Evolutionary conservation across 37 sponge, comb jelly and placozoan species (phyloP), one percentile per base, ranked within the genome.

Genomic region (Bolinopsis microptera): DNA sequence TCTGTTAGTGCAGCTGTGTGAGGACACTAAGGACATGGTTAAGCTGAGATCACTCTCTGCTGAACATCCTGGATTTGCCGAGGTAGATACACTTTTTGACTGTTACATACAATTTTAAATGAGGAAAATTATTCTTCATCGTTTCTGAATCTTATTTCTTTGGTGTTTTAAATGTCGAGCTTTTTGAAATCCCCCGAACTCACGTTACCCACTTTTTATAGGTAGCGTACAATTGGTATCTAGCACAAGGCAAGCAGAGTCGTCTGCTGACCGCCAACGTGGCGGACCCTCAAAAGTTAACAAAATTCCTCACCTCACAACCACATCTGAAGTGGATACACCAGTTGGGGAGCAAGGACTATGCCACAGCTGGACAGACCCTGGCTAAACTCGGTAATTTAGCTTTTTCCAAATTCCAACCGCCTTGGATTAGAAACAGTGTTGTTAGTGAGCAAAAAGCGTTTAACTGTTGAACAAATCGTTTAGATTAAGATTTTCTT

Each of bases 161-260:
- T n/a, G n/a, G n/a, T n/a, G n/a, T n/a, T n/a, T n/a, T n/a, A n/a
- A n/a, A n/a, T n/a, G n/a, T n/a, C n/a, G n/a, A n/a, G n/a, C n/a
- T n/a, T n/a, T n/a, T n/a, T n/a, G n/a, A n/a, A n/a, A n/a, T n/a
- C n/a, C n/a, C n/a, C n/a, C n/a, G n/a, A n/a, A n/a, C n/a, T n/a
- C n/a, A n/a, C n/a, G n/a, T n/a, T n/a, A n/a, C n/a, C n/a, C n/a
- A n/a, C n/a, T n/a, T n/a, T n/a, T n/a, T 32, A 3, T 23, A 82
- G 83, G 83, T 82, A 35, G 83, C 83, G 38, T 82, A 82, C 38
- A 82, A 82, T 32, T 82, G 83, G 83, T 82, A 82, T 23, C 83
- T 82, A 23, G 83, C 83, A 35, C 35, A 82, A 36, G 83, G 83
- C 38, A 82, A 82, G 23, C 23, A 82, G 23, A 34, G 37, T 31